Percentiles rank a stretch among this genome's conserved stretches.
phyloP scores from a whole-genome alignment of 2,113 vertebrate genomes.

The Herpailurus yagouaroundi region DNA sequence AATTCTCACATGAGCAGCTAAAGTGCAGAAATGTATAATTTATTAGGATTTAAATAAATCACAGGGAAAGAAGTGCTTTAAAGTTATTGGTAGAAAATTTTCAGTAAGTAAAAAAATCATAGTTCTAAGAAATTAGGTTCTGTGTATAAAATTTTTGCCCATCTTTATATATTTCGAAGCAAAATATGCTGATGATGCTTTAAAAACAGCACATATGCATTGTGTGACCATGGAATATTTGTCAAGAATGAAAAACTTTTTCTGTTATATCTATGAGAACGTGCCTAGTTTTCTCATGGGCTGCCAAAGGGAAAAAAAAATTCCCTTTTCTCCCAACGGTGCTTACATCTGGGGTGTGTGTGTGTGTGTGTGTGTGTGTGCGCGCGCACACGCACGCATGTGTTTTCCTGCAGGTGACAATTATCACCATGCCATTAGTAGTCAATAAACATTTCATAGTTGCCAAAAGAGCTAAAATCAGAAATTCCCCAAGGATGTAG shows the following conservation, averaged over 20 bases:
- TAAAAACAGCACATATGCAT: neutral
- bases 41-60: conserved; percentile 90
- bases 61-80: conserved; percentile 81
- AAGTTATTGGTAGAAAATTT: conserved; percentile 66
- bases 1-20: conserved; percentile 91
- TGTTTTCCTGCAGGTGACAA: neutral
- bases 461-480: conserved; percentile 50
- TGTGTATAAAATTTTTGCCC: neutral
- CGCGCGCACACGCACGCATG: rapidly evolving
- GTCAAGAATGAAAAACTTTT: conserved; percentile 53
- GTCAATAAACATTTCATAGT: conserved; percentile 52
- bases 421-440: conserved; percentile 39
- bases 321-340: neutral
- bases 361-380: too few species aligned
- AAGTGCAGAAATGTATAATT: conserved; percentile 91
- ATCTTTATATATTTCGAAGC: neutral
- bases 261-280: neutral
- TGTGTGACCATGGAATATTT: neutral
- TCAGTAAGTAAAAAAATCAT: conserved; percentile 63
- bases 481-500: conserved; percentile 47
- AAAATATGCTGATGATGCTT: neutral
- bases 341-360: neutral
- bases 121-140: conserved; percentile 63
- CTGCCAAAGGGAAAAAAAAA: conserved; percentile 15
- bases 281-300: conserved; percentile 11